These are phyloP conservation scores for Myrmophylax atrothorax DNA, from an alignment of 2,113 vertebrate genomes.

Conservation along the genomic window DNA sequence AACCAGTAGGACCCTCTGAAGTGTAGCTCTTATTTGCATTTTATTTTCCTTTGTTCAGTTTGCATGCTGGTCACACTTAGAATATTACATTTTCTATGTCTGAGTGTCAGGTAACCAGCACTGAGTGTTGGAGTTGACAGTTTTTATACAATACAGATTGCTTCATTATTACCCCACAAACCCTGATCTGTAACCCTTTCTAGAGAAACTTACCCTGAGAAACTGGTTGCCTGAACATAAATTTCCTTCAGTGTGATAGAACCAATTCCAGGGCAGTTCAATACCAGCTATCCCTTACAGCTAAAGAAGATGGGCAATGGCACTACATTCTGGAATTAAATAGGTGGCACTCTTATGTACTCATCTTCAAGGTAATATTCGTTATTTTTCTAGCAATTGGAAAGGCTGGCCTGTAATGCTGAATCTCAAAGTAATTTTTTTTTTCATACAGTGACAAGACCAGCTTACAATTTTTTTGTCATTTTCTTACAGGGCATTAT, in stretches of 20 bases:
- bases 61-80: neutral
- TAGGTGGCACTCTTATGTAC: neutral
- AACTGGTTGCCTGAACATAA: neutral
- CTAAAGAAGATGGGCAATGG: neutral
- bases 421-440: neutral
- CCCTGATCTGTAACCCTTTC: neutral
- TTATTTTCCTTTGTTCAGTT: neutral
- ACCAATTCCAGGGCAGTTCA: neutral
- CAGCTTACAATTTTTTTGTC: neutral
- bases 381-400: neutral
- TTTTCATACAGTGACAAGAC: neutral
- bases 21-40: neutral
- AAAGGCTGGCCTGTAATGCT: neutral
- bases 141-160: neutral
- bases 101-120: neutral
- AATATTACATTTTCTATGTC: neutral
- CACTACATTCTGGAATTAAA: neutral
- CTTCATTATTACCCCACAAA: neutral
- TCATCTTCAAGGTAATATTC: neutral
- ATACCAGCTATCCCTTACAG: neutral
- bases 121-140: neutral
- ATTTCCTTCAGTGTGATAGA: neutral
- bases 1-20: neutral
- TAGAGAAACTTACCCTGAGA: neutral
- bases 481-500: neutral